phyloP scores from a whole-genome alignment of 2,113 vertebrate genomes.

The Chaetura pelagica region DNA sequence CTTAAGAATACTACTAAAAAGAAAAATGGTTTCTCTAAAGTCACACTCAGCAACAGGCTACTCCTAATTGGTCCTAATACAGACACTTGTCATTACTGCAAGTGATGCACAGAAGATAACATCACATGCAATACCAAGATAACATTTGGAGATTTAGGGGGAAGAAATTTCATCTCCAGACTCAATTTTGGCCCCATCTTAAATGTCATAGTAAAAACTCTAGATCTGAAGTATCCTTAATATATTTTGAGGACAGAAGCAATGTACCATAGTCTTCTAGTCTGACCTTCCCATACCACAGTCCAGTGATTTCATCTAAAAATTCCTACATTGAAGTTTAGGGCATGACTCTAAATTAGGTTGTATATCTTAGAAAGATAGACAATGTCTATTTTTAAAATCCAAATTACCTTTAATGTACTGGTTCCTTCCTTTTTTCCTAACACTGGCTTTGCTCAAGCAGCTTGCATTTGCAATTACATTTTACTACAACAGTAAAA shows the following conservation, averaged over 20 bases:
- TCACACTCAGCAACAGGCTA: not conserved
- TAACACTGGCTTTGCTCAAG: conserved; percentile 43
- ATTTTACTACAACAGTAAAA: conserved; percentile 41
- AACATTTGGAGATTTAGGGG: not conserved
- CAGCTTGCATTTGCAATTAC: conserved; percentile 22
- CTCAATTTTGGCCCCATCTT: not conserved
- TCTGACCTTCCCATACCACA: not conserved
- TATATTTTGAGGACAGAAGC: not conserved
- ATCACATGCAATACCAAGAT: not conserved
- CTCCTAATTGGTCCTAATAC: not conserved
- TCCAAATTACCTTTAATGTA: conserved; percentile 46
- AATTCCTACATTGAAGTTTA: not conserved
- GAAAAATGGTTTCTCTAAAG: not conserved
- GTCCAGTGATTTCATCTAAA: conserved; percentile 22
- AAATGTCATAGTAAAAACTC: not conserved
- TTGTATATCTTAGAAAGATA: not conserved
- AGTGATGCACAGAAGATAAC: not conserved
- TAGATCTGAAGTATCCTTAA: not conserved
- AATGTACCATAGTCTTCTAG: not conserved
- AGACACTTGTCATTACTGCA: not conserved
- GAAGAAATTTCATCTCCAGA: not conserved
- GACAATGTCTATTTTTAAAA: conserved; percentile 7
- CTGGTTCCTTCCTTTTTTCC: conserved; percentile 53
- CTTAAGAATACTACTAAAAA: not conserved
- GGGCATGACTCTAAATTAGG: not conserved